Conservation (phyloP, 2,797 vertebrate genomes). For the Lutra lutra region DNA sequence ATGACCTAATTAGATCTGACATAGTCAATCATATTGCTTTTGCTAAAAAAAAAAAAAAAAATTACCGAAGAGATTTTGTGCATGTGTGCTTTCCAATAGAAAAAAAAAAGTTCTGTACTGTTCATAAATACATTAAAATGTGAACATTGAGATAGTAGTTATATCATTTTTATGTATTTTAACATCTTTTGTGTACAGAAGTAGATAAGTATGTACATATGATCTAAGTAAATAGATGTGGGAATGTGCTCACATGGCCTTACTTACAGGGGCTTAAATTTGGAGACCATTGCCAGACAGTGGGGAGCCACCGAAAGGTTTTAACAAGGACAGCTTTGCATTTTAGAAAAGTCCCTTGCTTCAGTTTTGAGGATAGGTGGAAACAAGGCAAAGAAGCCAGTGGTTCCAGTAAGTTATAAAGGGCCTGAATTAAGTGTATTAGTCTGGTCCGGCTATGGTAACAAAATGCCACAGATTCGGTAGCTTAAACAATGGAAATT, state of each 20-base stretch:
- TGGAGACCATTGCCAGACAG: neutral
- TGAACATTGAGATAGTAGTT: conserved; percentile 26
- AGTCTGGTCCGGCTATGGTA: neutral
- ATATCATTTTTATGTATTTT: conserved; percentile 32
- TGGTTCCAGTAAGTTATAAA: neutral
- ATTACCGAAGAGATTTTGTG: neutral
- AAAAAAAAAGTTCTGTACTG: conserved; percentile 30
- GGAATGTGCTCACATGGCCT: neutral
- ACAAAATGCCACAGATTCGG: neutral
- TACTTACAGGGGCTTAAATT: neutral
- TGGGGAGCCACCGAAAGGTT: neutral
- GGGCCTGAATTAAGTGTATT: neutral
- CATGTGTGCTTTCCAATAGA: neutral
- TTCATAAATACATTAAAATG: conserved; percentile 55
- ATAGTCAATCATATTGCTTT: conserved; percentile 42
- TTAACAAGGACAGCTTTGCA: conserved; percentile 22
- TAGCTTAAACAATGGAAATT: neutral
- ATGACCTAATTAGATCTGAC: conserved; percentile 19
- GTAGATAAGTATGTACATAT: neutral
- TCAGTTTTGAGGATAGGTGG: neutral
- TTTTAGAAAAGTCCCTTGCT: conserved; percentile 53
- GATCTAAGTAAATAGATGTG: conserved; percentile 26
- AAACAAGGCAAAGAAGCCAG: conserved; percentile 1
- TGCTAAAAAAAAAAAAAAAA: conserved; percentile 16
- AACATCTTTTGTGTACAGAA: conserved; percentile 22